Evolutionary conservation across 2,888 invertebrate species (phyloP), one percentile per base, ranked within the genome.

Genomic region (Vannuccia rotundouncinata): DNA sequence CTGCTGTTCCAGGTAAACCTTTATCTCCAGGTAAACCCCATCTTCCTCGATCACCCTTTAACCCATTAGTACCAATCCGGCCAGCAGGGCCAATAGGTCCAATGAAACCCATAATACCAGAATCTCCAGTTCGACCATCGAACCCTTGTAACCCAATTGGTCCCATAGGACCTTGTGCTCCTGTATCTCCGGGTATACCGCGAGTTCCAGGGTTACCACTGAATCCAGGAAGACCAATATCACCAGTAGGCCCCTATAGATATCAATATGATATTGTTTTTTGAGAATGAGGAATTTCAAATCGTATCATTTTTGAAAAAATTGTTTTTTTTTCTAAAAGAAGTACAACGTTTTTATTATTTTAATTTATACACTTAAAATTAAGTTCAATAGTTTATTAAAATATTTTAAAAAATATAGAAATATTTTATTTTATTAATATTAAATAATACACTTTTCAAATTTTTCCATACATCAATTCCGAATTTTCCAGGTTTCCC

Each of bases 11-110:
- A 25, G 76, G 17, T 10, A 25, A 10, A 79, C 79, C 79, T 28
- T 66, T 79, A 1, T 76, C 74, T 77, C 79, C 79, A 76, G 76
- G 76, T 5, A n/a, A 29, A 76, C 76, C 45, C 45, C 45, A 45
- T 5, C 45, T 29, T 76, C 76, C 29, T 2, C n/a, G 22, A 5
- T 31, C 76, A 28, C 29, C 76, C 29, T 27, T 27, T 22, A n/a
- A 17, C 1, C 76, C 76, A 30, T 76, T 76, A 5, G n/a, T 5
- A 2, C 76, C 76, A 13, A 29, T 27, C n/a, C 76, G 30, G n/a
- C 76, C 76, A 30, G 29, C 17, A 27, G 30, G n/a, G 2, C 76
- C 76, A 28, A 29, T n/a, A 5, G 29, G 29, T 5, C 76, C 76
- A 5, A 17, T 27, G 28, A 29, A 17, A 5, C 76, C 76, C n/a